A percentile compares a stretch with the other conserved stretches of the same genome.
Evolutionary conservation across 2,113 vertebrate species (phyloP).

Genomic region (Cyanoliseus patagonus): DNA sequence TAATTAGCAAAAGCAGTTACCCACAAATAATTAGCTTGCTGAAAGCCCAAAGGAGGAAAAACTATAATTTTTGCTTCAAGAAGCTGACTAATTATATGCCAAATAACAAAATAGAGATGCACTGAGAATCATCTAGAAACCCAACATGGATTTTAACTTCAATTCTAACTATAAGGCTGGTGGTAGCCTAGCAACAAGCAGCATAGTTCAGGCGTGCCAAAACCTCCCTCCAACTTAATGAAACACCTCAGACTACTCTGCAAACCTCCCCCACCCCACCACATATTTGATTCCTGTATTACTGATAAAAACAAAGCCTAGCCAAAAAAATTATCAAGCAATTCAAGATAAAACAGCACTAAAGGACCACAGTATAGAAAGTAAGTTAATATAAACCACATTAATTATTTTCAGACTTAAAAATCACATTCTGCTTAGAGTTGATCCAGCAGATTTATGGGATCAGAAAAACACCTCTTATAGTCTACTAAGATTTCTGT

Average conservation of each 20-base stretch:
- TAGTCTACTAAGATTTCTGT: neutral
- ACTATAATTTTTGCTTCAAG: slow-evolving; percentile 73
- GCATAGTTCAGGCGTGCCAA: slow-evolving; percentile 48
- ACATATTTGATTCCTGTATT: neutral
- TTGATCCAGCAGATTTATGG: neutral
- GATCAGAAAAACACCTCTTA: neutral
- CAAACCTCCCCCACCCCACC: neutral
- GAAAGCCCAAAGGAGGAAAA: slow-evolving; percentile 57
- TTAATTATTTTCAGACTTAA: neutral
- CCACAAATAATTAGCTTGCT: slow-evolving; percentile 70
- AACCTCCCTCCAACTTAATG: slow-evolving; percentile 24
- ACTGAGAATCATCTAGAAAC: slow-evolving; percentile 49
- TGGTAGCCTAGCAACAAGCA: slow-evolving; percentile 78
- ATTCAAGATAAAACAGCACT: neutral
- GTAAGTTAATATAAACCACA: neutral
- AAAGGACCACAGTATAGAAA: neutral
- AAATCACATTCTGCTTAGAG: neutral
- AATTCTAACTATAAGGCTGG: slow-evolving; percentile 51
- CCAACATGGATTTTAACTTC: slow-evolving; percentile 56
- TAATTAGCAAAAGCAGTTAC: slow-evolving; percentile 68
- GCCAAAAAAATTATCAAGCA: neutral
- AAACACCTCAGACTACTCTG: slow-evolving; percentile 38
- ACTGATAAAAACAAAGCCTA: neutral
- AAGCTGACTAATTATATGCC: slow-evolving; percentile 68
- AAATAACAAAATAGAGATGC: slow-evolving; percentile 27